Conservation (phyloP, 2,113 vertebrate genomes). For the Oryzias woworae region DNA sequence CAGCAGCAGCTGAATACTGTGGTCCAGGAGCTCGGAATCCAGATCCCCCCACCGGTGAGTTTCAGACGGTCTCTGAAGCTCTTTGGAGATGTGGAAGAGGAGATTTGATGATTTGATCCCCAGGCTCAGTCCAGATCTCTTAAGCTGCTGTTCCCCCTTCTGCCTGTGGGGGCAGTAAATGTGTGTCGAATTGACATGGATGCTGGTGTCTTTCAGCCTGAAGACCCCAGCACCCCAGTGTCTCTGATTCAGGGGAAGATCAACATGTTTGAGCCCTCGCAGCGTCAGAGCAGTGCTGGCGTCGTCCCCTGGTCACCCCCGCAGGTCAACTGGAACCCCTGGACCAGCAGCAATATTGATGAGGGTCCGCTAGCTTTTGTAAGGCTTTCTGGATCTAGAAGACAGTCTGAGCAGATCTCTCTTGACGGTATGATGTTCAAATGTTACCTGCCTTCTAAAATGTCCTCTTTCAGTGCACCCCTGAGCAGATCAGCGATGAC, state of each 20-base stretch:
- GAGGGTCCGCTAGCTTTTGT: constrained; percentile 93
- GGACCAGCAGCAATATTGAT: constrained; percentile 97
- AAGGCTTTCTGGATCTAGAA: constrained; percentile 47
- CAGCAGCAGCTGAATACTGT: constrained; percentile 77
- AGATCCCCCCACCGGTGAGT: constrained; percentile 73
- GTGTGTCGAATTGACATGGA: not conserved
- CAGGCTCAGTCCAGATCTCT: too few relatives aligned
- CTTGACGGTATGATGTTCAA: too few relatives aligned
- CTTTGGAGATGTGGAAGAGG: too few relatives aligned
- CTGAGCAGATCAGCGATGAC: constrained; percentile 92
- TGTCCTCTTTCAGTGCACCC: constrained; percentile 78
- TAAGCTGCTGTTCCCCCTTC: accelerated
- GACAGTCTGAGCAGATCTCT: too few relatives aligned
- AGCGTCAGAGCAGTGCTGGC: constrained; percentile 81
- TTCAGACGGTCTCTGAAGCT: not conserved
- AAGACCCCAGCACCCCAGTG: constrained; percentile 78
- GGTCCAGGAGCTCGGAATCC: constrained; percentile 83
- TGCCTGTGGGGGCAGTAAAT: not conserved
- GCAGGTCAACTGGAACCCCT: constrained; percentile 98
- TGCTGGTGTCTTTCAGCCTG: constrained; percentile 67
- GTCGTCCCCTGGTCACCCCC: constrained; percentile 98
- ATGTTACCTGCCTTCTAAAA: not conserved
- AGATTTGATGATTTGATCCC: too few relatives aligned
- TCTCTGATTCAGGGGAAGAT: constrained; percentile 86
- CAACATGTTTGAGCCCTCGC: constrained; percentile 89